Evolutionary conservation across 2,888 invertebrate species (phyloP), one percentile per base, ranked within the genome.

Genomic region (Sycophila texana): DNA sequence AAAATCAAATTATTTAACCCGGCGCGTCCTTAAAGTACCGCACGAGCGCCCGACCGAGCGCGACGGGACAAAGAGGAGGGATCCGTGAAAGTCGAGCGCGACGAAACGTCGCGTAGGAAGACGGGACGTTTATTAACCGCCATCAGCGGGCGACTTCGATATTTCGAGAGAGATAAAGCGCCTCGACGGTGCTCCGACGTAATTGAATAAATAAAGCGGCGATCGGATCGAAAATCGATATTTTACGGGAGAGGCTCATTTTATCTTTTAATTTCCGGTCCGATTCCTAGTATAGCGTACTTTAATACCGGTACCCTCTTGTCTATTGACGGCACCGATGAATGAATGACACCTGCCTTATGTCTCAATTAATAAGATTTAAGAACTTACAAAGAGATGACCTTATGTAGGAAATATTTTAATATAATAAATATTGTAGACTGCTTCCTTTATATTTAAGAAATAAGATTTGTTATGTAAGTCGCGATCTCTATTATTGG

Each of bases 201-300:
- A 71, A 76, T 71, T 76, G 63, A 57, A 71, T 76, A 76, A 70
- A 71, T 63, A 76, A 76, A 53, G 10, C 12, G n/a, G 26, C 60
- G 30, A 63, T 70, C 26, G 55, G 39, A 70, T 71, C 68, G 68
- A 53, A 63, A 61, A 60, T 71, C 72, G 60, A 72, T 77, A 77
- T 51, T 72, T 76, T 30, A 70, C n/a, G 13, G 18, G 22, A 47
- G 26, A n/a, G 18, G 39, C 13, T 66, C 13, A 47, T 26, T 51
- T 74, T 74, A 67, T 65, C 70, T 72, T 77, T 77, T 72, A 66
- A 77, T 72, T 77, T 72, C 66, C 51, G 65, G 53, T 39, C 20
- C 51, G 1, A 57, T 71, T 77, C 30, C 4, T 1, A 47, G 39
- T 7, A 66, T 18, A n/a, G 53, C 13, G 26, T 30, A 20, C 22